Evolutionary conservation across 2,888 invertebrate genomes (phyloP).

Genomic region (Chloromyia formosa): DNA sequence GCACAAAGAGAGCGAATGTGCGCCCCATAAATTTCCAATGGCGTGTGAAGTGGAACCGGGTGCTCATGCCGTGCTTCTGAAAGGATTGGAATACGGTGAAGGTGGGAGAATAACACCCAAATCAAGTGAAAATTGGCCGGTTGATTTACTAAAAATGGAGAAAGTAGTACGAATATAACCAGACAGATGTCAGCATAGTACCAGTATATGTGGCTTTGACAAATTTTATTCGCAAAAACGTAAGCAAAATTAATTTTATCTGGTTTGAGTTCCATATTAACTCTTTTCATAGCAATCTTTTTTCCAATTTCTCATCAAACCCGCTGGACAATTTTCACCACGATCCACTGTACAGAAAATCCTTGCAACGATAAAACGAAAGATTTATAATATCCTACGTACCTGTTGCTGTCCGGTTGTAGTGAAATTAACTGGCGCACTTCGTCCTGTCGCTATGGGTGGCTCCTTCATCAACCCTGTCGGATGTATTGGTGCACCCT

Average conservation of each 20-base stretch:
- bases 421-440: conserved; percentile 62
- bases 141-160: no score
- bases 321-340: conserved; percentile 2
- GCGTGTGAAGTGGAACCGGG: not conserved
- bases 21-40: conserved; percentile 3
- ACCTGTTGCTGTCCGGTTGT: conserved; percentile 62
- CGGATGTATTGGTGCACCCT: conserved; percentile 61
- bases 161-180: no score
- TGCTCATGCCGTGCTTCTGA: not conserved
- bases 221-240: no score
- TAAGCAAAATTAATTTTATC: no score
- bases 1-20: not conserved
- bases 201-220: no score
- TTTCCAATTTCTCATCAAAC: not conserved
- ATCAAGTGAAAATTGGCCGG: not conserved
- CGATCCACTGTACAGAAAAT: conserved; percentile 1
- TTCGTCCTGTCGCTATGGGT: conserved; percentile 65
- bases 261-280: no score
- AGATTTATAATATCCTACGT: conserved; percentile 46
- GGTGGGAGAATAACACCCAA: not conserved
- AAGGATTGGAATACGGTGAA: not conserved
- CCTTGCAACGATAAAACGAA: not conserved
- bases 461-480: conserved; percentile 72
- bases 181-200: no score
- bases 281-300: no score